A percentile compares a stretch with the other conserved stretches of the same genome.
Conservation (phyloP, 2,888 invertebrate genomes). For the Trissolcus japonicus region DNA sequence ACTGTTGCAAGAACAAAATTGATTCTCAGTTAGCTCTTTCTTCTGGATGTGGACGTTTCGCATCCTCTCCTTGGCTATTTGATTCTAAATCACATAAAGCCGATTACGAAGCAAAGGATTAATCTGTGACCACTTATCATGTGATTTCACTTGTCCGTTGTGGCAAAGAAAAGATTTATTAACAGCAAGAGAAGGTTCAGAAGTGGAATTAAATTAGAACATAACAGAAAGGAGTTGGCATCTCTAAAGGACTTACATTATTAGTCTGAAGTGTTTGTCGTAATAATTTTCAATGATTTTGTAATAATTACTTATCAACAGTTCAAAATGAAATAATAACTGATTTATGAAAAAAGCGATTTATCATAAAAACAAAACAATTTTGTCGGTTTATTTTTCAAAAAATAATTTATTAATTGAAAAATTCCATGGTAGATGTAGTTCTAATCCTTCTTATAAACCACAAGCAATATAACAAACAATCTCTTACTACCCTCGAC, state of each 20-base stretch:
- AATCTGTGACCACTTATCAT: conserved; percentile 66
- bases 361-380: too few relatives aligned
- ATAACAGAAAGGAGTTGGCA: conserved; percentile 25
- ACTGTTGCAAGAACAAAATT: conserved; percentile 60
- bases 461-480: conserved; percentile 73
- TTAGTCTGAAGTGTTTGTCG: too few relatives aligned
- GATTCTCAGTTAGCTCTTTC: conserved; percentile 59
- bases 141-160: conserved; percentile 50
- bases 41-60: conserved; percentile 60
- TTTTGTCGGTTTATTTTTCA: background rate
- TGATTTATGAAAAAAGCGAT: too few relatives aligned
- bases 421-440: background rate
- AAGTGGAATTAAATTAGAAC: conserved; percentile 37
- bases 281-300: too few relatives aligned
- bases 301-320: too few relatives aligned
- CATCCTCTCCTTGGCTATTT: conserved; percentile 61
- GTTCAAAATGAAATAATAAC: too few relatives aligned
- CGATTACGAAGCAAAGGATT: conserved; percentile 73
- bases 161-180: conserved; percentile 55
- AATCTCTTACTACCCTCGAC: conserved; percentile 73
- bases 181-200: conserved; percentile 31
- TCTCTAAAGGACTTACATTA: background rate
- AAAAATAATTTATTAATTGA: background rate
- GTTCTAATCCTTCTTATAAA: conserved; percentile 52
- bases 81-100: conserved; percentile 70